These are phyloP conservation scores for Spodoptera frugiperda DNA, from an alignment of 1,140 invertebrate genomes.

Conservation along the genomic window DNA sequence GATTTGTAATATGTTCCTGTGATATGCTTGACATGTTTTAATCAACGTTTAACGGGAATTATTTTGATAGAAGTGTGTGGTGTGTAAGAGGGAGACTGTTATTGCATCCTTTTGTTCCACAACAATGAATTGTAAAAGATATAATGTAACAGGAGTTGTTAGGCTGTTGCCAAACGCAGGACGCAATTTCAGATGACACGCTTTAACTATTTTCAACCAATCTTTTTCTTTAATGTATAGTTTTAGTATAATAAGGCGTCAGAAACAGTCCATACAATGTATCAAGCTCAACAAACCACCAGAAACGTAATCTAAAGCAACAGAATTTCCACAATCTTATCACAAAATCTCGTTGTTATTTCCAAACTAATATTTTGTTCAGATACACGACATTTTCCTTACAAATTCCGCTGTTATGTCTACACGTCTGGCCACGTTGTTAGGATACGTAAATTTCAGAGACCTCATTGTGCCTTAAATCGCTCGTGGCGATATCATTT, in stretches of 20 bases:
- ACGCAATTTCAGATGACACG: too few relatives aligned
- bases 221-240: too few relatives aligned
- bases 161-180: too few relatives aligned
- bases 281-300: background rate
- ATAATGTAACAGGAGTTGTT: too few relatives aligned
- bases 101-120: too few relatives aligned
- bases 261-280: too few relatives aligned
- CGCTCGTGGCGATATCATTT: constrained; percentile 55
- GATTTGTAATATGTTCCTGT: constrained; percentile 3
- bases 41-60: background rate
- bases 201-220: too few relatives aligned
- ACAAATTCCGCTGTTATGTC: constrained; percentile 47
- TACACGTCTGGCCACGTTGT: constrained; percentile 26
- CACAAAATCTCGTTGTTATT: constrained; percentile 2
- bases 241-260: too few relatives aligned
- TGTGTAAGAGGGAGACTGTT: background rate
- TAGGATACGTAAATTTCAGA: constrained; percentile 48
- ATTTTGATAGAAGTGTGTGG: background rate
- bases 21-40: constrained; percentile 21
- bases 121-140: too few relatives aligned
- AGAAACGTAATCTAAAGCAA: background rate
- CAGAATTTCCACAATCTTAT: background rate
- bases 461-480: constrained; percentile 54
- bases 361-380: constrained; percentile 37
- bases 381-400: constrained; percentile 28